Percentiles rank a stretch among this genome's conserved stretches.
phyloP scores from a whole-genome alignment of 2,888 invertebrate species.

The Heliconius ismenius region DNA sequence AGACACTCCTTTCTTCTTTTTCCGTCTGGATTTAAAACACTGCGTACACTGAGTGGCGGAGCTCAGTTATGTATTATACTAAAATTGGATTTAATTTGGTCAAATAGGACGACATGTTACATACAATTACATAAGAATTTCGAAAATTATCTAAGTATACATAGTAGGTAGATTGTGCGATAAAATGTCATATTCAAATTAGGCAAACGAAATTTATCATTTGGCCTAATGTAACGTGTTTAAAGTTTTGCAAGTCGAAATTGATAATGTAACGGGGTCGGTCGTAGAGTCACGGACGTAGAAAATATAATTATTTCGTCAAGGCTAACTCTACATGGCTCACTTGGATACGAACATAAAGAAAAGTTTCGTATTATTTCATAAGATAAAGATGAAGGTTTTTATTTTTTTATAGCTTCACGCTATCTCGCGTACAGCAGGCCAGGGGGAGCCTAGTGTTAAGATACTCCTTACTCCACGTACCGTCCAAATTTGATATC shows the following conservation, averaged over 20 bases:
- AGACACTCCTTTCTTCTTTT: too few relatives aligned
- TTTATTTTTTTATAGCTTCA: not conserved
- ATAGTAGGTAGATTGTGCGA: not conserved
- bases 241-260: constrained; percentile 9
- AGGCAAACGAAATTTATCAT: constrained; percentile 1
- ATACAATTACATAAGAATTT: too few relatives aligned
- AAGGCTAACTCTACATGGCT: not conserved
- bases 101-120: too few relatives aligned
- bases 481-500: too few relatives aligned
- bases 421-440: not conserved
- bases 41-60: too few relatives aligned
- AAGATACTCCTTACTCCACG: not conserved
- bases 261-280: constrained; percentile 16
- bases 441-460: not conserved
- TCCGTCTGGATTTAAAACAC: too few relatives aligned
- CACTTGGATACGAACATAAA: not conserved
- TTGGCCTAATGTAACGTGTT: not conserved
- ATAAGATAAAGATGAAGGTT: not conserved
- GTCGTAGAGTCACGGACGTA: constrained; percentile 18
- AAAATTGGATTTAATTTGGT: too few relatives aligned
- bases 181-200: not conserved
- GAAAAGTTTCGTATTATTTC: not conserved
- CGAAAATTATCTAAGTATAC: not conserved
- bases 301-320: not conserved
- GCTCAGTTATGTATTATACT: too few relatives aligned